Evolutionary conservation across 2,888 invertebrate species (phyloP), one percentile per base, ranked within the genome.

Genomic region (Xanthostigma xanthostigma): DNA sequence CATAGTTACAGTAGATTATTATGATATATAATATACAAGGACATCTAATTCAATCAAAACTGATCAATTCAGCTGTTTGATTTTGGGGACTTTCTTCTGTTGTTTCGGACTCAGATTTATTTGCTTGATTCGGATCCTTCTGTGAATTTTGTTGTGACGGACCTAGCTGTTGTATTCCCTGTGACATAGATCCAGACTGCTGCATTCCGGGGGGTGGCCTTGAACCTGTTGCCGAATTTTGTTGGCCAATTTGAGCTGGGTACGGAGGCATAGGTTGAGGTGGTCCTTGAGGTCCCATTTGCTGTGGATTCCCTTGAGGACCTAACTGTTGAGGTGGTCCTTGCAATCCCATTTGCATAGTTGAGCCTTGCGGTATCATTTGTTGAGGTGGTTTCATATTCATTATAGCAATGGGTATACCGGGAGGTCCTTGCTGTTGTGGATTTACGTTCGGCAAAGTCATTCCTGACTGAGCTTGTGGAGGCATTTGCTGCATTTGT

Each of bases 51-150:
- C 72, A 88, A 71, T 88, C 88, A 57, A 89, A 89, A 62, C 81
- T 82, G 55, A 89, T 89, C 37, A 89, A 71, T 66, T 88, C 88
- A 12, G 83, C 87, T 3, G 85, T 85, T 58, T 75, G 73, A 1
- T 75, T 70, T 42, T 71, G 68, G 14, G 62, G 62, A 35, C 65
- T 62, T 61, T 64, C 52, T 17, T 48, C 50, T 44, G 40, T 41
- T 11, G 50, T 49, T 50, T 54, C 57, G 6, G 27, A 27, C 27
- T 27, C 27, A 5, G 27, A 5, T 27, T 27, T 27, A 27, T 6
- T 27, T 27, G 27, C 6, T 27, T 27, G 27, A 27, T 27, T 27
- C 6, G 6, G 5, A 27, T 27, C 27, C 27, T 27, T 27, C 27
- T 27, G 27, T 6, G 27, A 27, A 27, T 27, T 27, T 6, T 27